Conservation (phyloP, 1,140 invertebrate species). For the Telenomus remus region DNA sequence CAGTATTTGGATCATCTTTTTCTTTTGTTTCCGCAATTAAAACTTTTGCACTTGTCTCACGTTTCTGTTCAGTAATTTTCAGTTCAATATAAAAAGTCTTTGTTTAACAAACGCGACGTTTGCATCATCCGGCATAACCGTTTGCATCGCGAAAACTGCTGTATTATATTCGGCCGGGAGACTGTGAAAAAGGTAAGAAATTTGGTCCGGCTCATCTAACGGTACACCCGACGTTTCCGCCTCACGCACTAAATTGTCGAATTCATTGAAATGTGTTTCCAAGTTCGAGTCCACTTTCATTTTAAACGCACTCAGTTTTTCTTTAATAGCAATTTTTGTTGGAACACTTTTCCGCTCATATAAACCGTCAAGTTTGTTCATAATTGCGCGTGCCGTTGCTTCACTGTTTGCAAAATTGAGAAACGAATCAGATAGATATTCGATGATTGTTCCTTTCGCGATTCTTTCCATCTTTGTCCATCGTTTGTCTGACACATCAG, state of each 20-base stretch:
- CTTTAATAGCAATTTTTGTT: background rate
- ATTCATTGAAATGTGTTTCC: background rate
- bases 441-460: background rate
- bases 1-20: too few species aligned
- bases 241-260: background rate
- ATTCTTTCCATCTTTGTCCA: conserved; percentile 2
- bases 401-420: background rate
- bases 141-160: background rate
- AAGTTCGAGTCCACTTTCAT: background rate
- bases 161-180: background rate
- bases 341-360: background rate
- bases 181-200: background rate
- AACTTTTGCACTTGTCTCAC: background rate
- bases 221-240: background rate
- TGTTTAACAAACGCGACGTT: background rate
- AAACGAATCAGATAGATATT: conserved; percentile 3
- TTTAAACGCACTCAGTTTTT: background rate
- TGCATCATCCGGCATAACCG: background rate
- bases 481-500: background rate
- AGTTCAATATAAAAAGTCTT: background rate
- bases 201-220: background rate
- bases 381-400: background rate
- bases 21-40: background rate
- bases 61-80: background rate
- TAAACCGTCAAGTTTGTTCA: conserved; percentile 1